Percentiles rank a stretch among this genome's conserved stretches.
phyloP scores from a whole-genome alignment of 2,888 invertebrate genomes.

The Timandra comae region DNA sequence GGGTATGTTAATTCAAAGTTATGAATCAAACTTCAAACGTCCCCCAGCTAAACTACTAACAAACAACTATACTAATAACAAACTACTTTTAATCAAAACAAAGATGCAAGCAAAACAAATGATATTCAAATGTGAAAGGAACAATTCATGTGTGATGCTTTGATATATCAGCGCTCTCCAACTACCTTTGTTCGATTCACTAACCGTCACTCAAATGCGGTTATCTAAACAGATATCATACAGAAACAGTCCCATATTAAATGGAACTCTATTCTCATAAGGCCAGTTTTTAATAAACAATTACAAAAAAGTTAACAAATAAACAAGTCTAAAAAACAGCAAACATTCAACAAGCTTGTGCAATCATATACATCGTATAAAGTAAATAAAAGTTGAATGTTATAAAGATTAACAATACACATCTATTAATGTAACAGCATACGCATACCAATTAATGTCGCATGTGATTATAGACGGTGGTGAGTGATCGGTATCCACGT shows the following conservation, averaged over 20 bases:
- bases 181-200: conserved; percentile 18
- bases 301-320: background rate
- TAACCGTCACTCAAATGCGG: conserved; percentile 14
- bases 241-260: conserved; percentile 15
- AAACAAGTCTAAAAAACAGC: conserved; percentile 1
- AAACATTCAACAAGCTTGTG: background rate
- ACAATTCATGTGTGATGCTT: conserved; percentile 12
- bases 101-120: background rate
- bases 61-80: conserved; percentile 1
- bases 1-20: conserved; percentile 6
- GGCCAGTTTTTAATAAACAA: too few species aligned
- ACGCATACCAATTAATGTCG: conserved; percentile 49
- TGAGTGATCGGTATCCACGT: conserved; percentile 39
- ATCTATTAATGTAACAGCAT: conserved; percentile 3
- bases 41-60: background rate
- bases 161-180: conserved; percentile 13
- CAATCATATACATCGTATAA: conserved; percentile 6
- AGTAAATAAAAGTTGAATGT: background rate
- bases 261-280: too few species aligned
- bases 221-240: conserved; percentile 2
- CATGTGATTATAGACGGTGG: conserved; percentile 12
- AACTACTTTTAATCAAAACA: conserved; percentile 6
- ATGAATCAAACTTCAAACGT: conserved; percentile 3
- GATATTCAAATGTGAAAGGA: conserved; percentile 10
- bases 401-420: background rate